Percentiles rank a stretch among this genome's conserved stretches.
Evolutionary conservation across 1,140 invertebrate genomes (phyloP).

Genomic region (Mizuhopecten yessoensis): DNA sequence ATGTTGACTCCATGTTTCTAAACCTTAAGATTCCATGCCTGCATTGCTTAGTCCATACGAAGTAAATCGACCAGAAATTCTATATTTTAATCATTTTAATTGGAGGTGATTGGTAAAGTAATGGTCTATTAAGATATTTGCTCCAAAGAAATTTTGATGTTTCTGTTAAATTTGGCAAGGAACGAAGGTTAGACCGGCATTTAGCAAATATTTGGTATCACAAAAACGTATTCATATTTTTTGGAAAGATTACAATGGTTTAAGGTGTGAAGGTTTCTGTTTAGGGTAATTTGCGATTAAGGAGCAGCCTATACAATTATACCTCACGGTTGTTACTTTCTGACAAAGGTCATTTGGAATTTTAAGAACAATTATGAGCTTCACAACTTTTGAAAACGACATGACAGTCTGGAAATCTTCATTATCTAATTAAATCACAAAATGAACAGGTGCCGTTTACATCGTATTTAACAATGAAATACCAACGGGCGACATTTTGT

Average conservation of each 20-base stretch:
- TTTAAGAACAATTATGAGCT: not conserved
- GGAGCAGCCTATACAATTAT: not conserved
- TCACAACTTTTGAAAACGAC: not conserved
- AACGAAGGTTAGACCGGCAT: not conserved
- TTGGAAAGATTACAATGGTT: not conserved
- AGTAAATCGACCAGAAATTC: not conserved
- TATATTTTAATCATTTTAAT: constrained; percentile 19
- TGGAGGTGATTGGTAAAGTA: constrained; percentile 9
- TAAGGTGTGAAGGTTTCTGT: not conserved
- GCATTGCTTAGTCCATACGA: not conserved
- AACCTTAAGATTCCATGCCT: not conserved
- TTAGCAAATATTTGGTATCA: not conserved
- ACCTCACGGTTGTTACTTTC: not conserved
- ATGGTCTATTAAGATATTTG: not conserved
- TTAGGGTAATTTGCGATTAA: not conserved
- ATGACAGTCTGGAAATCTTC: not conserved
- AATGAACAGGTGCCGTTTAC: not conserved
- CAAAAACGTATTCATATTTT: not conserved
- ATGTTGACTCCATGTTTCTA: not conserved
- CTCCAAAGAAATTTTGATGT: not conserved
- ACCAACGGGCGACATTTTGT: not conserved
- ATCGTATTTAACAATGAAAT: not conserved
- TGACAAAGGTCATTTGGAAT: not conserved
- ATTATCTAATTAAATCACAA: constrained; percentile 28
- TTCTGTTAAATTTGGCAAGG: constrained; percentile 19